These are phyloP conservation scores for Australoheros facetus DNA, from an alignment of 2,797 vertebrate species.

Conservation along the genomic window DNA sequence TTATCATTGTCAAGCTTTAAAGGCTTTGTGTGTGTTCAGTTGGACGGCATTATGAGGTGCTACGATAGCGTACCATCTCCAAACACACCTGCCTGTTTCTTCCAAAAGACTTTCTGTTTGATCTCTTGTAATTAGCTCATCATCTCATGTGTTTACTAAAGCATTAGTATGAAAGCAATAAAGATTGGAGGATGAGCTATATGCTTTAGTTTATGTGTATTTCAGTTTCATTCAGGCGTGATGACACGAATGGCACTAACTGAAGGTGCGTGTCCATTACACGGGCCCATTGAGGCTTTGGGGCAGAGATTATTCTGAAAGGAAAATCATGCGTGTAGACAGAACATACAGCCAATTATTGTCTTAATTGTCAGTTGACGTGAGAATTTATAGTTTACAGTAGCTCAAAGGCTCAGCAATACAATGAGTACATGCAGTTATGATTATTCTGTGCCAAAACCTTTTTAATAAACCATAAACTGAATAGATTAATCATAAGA, in stretches of 20 bases:
- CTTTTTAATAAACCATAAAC: not conserved
- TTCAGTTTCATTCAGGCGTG: slow-evolving; percentile 21
- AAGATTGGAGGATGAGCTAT: slow-evolving; percentile 27
- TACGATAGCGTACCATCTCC: slow-evolving; percentile 61
- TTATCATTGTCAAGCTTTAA: slow-evolving; percentile 69
- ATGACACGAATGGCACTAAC: slow-evolving; percentile 4
- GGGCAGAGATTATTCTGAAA: not conserved
- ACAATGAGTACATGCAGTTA: not conserved
- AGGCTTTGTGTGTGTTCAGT: slow-evolving; percentile 67
- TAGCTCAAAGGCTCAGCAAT: not conserved
- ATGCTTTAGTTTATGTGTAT: slow-evolving; percentile 18
- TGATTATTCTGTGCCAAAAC: not conserved
- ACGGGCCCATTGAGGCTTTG: not conserved
- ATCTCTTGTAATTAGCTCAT: slow-evolving; percentile 49
- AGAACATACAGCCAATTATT: not conserved
- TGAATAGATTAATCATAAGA: no score
- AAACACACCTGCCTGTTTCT: slow-evolving; percentile 78
- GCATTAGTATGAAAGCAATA: slow-evolving; percentile 35
- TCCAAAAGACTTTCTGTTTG: slow-evolving; percentile 59
- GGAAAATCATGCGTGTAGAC: not conserved
- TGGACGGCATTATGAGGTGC: slow-evolving; percentile 63
- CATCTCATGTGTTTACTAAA: slow-evolving; percentile 59
- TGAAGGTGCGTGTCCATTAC: not conserved
- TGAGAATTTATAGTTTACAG: not conserved
- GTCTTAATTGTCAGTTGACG: not conserved